These are phyloP conservation scores for Habrosyne pyritoides DNA, from an alignment of 2,888 invertebrate genomes.

Conservation along the genomic window DNA sequence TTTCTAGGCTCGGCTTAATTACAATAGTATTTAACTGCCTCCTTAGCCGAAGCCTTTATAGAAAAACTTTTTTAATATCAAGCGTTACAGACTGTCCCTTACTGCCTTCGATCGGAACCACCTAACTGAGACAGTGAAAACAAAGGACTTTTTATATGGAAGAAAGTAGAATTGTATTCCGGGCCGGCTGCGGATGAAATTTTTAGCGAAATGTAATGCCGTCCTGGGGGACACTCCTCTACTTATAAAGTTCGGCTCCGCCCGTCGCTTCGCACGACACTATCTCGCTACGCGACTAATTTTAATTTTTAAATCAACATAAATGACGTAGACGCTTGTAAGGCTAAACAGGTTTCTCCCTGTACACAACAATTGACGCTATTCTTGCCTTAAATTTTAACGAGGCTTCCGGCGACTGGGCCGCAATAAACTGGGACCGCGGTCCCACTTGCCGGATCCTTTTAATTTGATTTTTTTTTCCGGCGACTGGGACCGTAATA, in stretches of 20 bases:
- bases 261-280: constrained; percentile 35
- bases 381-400: too few relatives aligned
- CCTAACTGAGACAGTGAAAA: constrained; percentile 66
- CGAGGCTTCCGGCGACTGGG: too few relatives aligned
- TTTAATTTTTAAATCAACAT: constrained; percentile 52
- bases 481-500: too few relatives aligned
- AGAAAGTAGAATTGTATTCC: constrained; percentile 63
- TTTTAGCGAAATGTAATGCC: constrained; percentile 67
- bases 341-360: neutral
- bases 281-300: constrained; percentile 42
- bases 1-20: constrained; percentile 56
- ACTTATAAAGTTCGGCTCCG: constrained; percentile 35
- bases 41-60: constrained; percentile 54
- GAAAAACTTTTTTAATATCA: constrained; percentile 81
- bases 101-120: constrained; percentile 67
- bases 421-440: too few relatives aligned
- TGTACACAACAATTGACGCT: too few relatives aligned
- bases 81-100: constrained; percentile 66
- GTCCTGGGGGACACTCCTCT: constrained; percentile 52
- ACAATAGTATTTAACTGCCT: constrained; percentile 55
- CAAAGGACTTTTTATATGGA: constrained; percentile 68
- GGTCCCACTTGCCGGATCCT: too few relatives aligned
- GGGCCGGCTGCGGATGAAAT: constrained; percentile 59
- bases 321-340: constrained; percentile 19
- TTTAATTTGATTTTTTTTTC: too few relatives aligned